Conservation (phyloP, 2,888 invertebrate genomes). For the Andrena chrysosceles region DNA sequence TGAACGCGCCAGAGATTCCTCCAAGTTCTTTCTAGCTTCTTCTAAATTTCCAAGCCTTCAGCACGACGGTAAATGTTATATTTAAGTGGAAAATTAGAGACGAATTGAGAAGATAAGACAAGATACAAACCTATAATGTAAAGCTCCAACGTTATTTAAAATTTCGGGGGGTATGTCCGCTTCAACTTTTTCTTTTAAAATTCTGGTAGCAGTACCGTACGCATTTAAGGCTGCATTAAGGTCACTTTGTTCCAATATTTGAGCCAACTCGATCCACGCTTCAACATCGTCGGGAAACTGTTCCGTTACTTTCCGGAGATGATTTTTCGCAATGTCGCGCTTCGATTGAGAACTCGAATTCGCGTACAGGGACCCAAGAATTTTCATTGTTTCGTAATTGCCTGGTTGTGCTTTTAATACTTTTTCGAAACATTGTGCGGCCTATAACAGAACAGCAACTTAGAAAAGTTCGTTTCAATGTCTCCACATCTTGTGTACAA, state of each 20-base stretch:
- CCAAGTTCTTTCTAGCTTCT: constrained; percentile 94
- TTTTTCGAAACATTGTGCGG: constrained; percentile 99
- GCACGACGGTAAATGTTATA: constrained; percentile 2
- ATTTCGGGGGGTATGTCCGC: constrained; percentile 99
- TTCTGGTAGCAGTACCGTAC: constrained; percentile 96
- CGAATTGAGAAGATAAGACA: background rate
- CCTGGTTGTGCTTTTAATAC: constrained; percentile 98
- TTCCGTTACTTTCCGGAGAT: constrained; percentile 97
- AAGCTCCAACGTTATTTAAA: constrained; percentile 97
- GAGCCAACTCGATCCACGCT: constrained; percentile 99
- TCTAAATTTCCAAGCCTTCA: constrained; percentile 93
- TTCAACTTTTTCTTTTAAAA: constrained; percentile 96
- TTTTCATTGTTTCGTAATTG: constrained; percentile 99
- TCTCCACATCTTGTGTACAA: no score
- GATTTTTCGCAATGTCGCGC: constrained; percentile 96
- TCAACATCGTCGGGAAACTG: constrained; percentile 99
- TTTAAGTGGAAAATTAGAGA: background rate
- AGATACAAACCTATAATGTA: constrained; percentile 90
- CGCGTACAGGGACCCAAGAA: constrained; percentile 98
- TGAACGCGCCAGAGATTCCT: constrained; percentile 94
- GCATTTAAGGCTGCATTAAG: constrained; percentile 93
- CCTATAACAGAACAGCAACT: constrained; percentile 86
- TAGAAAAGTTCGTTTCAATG: no score
- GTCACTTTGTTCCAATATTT: constrained; percentile 98
- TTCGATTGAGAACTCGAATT: constrained; percentile 95